Evolutionary conservation across 2,113 vertebrate genomes (phyloP).

Genomic region (Odontesthes bonariensis): DNA sequence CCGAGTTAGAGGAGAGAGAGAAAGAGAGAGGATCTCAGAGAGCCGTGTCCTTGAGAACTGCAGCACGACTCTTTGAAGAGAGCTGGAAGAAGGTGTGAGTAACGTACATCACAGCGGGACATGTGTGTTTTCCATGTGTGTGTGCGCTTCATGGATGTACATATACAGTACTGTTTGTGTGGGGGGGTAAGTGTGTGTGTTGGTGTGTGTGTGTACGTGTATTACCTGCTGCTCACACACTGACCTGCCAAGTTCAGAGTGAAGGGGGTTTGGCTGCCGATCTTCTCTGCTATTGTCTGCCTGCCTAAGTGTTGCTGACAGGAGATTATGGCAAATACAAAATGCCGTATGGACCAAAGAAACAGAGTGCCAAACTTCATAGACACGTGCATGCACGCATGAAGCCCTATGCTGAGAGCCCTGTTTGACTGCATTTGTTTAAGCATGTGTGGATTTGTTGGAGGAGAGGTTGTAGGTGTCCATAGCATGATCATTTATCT

Average conservation of each 20-base stretch:
- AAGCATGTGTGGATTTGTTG: conserved; percentile 16
- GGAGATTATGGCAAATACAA: conserved; percentile 81
- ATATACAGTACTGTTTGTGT: conserved; percentile 46
- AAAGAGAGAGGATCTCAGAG: conserved; percentile 85
- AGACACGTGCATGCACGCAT: conserved; percentile 65
- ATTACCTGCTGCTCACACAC: conserved; percentile 86
- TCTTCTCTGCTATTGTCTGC: conserved; percentile 78
- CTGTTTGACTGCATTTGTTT: conserved; percentile 46
- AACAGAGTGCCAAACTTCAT: conserved; percentile 78
- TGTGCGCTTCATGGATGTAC: conserved; percentile 50
- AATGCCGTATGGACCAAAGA: conserved; percentile 77
- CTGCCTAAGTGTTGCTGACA: conserved; percentile 82
- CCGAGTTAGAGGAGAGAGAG: conserved; percentile 73
- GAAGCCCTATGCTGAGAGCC: conserved; percentile 63
- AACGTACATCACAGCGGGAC: conserved; percentile 86
- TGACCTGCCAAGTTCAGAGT: conserved; percentile 81
- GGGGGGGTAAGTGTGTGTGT: conserved; percentile 40
- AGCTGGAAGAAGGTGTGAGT: conserved; percentile 94
- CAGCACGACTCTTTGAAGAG: conserved; percentile 98
- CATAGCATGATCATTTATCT: background rate
- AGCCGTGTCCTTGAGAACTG: conserved; percentile 98
- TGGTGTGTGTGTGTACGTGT: conserved; percentile 65
- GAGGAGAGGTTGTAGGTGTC: conserved; percentile 9
- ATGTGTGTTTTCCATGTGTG: conserved; percentile 66
- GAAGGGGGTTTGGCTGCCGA: conserved; percentile 75